These are phyloP conservation scores for Neodiprion pinetum DNA, from an alignment of 1,140 invertebrate genomes.

Conservation along the genomic window DNA sequence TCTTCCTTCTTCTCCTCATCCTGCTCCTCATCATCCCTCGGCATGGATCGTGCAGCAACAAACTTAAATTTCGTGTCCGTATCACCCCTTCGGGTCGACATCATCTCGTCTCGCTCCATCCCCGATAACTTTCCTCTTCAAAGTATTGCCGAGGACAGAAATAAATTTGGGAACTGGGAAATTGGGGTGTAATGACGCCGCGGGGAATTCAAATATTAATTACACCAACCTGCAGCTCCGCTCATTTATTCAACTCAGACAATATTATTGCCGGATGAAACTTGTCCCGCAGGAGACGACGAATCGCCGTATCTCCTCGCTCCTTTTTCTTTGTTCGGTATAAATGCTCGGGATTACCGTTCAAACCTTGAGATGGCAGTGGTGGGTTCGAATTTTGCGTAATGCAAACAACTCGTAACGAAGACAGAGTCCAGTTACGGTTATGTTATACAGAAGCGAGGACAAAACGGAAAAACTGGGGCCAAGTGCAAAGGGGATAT, in stretches of 20 bases:
- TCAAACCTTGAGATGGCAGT: too few species aligned
- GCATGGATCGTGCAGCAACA: neutral
- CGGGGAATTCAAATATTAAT: conserved; percentile 5
- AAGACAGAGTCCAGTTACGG: too few species aligned
- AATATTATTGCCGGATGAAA: neutral
- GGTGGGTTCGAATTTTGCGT: too few species aligned
- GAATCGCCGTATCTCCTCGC: neutral
- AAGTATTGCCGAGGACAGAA: neutral
- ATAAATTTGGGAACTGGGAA: conserved; percentile 2
- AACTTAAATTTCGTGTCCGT: conserved; percentile 2
- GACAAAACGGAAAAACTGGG: neutral
- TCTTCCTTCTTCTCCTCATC: conserved; percentile 22
- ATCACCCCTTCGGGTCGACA: conserved; percentile 3
- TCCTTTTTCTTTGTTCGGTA: neutral
- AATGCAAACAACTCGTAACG: too few species aligned
- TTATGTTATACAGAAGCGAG: neutral
- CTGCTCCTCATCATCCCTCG: conserved; percentile 34
- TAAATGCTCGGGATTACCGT: neutral
- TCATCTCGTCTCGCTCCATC: conserved; percentile 16
- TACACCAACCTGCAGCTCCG: neutral
- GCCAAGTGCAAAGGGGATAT: neutral
- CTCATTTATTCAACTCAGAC: conserved; percentile 4
- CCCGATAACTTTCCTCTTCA: conserved; percentile 10
- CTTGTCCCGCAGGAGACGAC: neutral
- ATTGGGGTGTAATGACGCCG: conserved; percentile 6